Conservation (phyloP, 2,888 invertebrate genomes). For the Holacanthella duospinosa region DNA sequence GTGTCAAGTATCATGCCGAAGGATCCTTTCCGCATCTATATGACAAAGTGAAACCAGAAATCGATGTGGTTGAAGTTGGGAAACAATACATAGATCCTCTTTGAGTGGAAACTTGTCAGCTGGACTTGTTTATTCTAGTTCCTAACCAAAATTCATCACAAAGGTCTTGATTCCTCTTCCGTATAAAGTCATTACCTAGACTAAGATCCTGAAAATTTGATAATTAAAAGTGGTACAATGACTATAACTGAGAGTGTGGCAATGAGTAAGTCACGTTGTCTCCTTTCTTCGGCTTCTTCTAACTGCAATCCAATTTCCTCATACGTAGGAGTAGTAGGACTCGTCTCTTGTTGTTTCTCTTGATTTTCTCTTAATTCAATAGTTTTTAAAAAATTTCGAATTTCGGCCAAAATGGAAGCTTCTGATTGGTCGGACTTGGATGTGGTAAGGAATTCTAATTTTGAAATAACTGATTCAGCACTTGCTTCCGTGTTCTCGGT, state of each 20-base stretch:
- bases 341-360: too few species aligned
- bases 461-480: constrained; percentile 2
- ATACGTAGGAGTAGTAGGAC: too few species aligned
- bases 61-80: constrained; percentile 53
- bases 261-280: neutral
- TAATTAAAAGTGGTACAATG: neutral
- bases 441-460: neutral
- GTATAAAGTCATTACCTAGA: too few species aligned
- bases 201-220: neutral
- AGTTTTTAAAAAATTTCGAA: too few species aligned
- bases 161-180: neutral
- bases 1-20: constrained; percentile 51
- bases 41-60: constrained; percentile 57
- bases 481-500: constrained; percentile 42
- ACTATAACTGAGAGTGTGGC: neutral
- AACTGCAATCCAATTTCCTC: too few species aligned
- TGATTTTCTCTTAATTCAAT: too few species aligned
- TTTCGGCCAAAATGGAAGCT: neutral
- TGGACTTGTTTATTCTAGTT: too few species aligned
- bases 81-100: constrained; percentile 39
- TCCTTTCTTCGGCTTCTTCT: too few species aligned
- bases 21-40: constrained; percentile 55
- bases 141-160: neutral
- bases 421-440: neutral
- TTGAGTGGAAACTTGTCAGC: constrained; percentile 23